Percentiles rank a stretch among this genome's conserved stretches.
Evolutionary conservation across 2,113 vertebrate species (phyloP).

Genomic region (Ploceus nigricollis): DNA sequence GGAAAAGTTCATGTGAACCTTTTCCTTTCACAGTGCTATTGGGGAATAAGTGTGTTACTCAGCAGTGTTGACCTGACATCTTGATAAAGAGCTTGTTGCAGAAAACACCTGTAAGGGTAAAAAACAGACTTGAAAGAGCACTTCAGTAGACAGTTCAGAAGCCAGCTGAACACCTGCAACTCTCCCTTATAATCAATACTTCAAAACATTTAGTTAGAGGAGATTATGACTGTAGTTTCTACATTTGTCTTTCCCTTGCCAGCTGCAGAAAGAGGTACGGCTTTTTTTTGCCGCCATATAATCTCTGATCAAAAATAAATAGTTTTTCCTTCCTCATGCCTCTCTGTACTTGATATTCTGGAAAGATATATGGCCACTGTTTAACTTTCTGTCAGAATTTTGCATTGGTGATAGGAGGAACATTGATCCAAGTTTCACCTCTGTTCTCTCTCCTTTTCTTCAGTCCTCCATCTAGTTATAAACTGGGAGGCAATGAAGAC

Average conservation of each 20-base stretch:
- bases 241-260: not conserved
- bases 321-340: not conserved
- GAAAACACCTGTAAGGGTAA: not conserved
- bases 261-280: not conserved
- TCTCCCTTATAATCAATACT: not conserved
- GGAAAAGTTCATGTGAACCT: not conserved
- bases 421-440: not conserved
- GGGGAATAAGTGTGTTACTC: not conserved
- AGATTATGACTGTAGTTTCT: not conserved
- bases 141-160: not conserved
- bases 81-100: not conserved
- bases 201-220: not conserved
- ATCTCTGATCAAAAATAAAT: not conserved
- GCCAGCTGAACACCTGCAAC: not conserved
- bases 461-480: not conserved
- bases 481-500: not conserved
- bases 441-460: not conserved
- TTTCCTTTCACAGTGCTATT: not conserved
- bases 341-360: not conserved
- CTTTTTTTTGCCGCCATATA: not conserved
- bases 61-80: not conserved
- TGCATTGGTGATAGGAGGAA: not conserved
- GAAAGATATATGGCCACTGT: not conserved
- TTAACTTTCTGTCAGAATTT: not conserved
- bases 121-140: not conserved